Base-by-base conservation (phyloP, 1,140 invertebrate species). In the Drosophila melanica region DNA sequence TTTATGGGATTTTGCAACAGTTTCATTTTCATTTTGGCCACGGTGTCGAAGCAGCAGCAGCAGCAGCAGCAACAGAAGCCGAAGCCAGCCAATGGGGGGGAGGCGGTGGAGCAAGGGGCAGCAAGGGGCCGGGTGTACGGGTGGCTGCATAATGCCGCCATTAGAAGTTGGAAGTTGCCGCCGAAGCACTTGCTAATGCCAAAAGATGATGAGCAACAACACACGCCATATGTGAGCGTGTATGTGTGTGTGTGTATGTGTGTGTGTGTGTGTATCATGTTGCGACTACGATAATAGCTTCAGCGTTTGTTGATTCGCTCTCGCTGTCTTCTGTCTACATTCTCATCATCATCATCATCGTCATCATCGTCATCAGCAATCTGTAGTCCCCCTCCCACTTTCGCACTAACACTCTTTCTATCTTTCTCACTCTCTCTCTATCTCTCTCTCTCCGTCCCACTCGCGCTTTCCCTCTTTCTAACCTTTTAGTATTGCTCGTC, bases 281-380 rank as follows among this genome's bases (percentile, higher is more conserved):
- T 76, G 94, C 94, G 16, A 97, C 95, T 90, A 97, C 94, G 93
- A 98, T 98, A 41, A 95, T 94, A 27, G 97, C 95, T 94, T 98
- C 98, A 76, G 97, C 93, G 23, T 97, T 92, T 12, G 97, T 96
- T 92, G 79, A 82, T 96, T 97, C 12, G 48, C 45, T 65, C 47
- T 97, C 98, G 92, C 98, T 97, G 53, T 97, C 81, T 93, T 98
- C 45, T 98, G 90, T 98, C 97, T 81, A 94, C 95, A 92, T 98
- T 97, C 93, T 97, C 96, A 95, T 98, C 93, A 98, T 92, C 98
- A 98, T 6, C 95, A 93, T 92, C 98, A 98, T 90, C 98, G 54
- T 55, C 60, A 45, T 33, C 50, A 55, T 64, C 42, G 54, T 39
- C 63, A 67, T 59, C 30, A 33, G 30, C 30, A 35, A 39, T 27